Evolutionary conservation across 2,888 invertebrate genomes (phyloP).

Genomic region (Seira sanloemensis): DNA sequence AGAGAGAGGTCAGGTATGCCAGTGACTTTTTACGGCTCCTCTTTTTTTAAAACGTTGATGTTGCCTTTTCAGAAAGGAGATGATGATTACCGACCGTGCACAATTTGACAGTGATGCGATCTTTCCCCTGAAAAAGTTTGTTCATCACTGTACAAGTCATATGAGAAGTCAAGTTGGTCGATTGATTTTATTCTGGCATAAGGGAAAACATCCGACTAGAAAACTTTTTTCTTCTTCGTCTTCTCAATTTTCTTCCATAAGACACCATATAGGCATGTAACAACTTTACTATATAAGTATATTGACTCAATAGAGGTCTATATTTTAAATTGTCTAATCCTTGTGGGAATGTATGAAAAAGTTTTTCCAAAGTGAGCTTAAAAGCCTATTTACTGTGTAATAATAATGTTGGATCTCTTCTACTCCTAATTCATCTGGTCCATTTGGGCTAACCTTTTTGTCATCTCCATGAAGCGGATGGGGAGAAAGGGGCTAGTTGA

Average conservation of each 20-base stretch:
- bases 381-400: slow-evolving; percentile 8
- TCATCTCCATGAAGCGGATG: slow-evolving; percentile 3
- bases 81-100: slow-evolving; percentile 14
- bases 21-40: not conserved
- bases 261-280: too few species aligned
- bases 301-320: too few species aligned
- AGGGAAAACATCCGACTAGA: not conserved
- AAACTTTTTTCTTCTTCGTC: not conserved
- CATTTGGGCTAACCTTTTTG: not conserved
- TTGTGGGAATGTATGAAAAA: not conserved
- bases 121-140: not conserved
- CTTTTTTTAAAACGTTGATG: slow-evolving; percentile 2
- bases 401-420: not conserved
- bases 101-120: slow-evolving; percentile 16
- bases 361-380: not conserved
- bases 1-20: not conserved
- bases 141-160: not conserved
- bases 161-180: not conserved
- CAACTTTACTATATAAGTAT: too few species aligned
- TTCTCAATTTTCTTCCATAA: not conserved
- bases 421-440: slow-evolving; percentile 6
- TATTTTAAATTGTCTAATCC: not conserved
- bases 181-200: not conserved
- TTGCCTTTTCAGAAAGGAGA: slow-evolving; percentile 2
- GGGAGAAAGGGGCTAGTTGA: slow-evolving; percentile 16